A percentile compares a stretch with the other conserved stretches of the same genome.
Evolutionary conservation across 2,113 vertebrate species (phyloP).

Genomic region (Pelusios castaneus): DNA sequence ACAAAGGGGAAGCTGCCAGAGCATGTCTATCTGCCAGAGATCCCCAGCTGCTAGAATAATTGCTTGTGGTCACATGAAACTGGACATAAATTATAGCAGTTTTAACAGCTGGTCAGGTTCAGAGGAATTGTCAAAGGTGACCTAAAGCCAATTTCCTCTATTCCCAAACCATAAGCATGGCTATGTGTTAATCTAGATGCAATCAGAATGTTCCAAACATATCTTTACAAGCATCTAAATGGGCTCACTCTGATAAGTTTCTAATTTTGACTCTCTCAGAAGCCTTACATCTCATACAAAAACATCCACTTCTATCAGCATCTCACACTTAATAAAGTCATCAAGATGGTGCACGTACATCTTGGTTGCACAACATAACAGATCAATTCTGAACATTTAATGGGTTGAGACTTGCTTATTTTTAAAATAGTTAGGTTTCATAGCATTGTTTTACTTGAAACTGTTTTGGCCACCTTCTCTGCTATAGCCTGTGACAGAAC

Average conservation of each 20-base stretch:
- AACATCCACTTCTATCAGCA: not conserved
- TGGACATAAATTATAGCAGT: not conserved
- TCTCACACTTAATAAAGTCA: not conserved
- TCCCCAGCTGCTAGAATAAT: not conserved
- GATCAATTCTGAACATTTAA: not conserved
- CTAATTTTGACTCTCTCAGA: not conserved
- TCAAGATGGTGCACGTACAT: not conserved
- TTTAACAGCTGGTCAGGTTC: too few relatives aligned
- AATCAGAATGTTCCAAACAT: not conserved
- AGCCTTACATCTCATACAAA: not conserved
- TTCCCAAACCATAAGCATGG: not conserved
- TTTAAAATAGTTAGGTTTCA: not conserved
- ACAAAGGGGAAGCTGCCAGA: not conserved
- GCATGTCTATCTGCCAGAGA: not conserved
- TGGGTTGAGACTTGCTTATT: not conserved
- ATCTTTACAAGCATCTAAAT: not conserved
- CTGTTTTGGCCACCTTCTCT: not conserved
- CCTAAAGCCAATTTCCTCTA: not conserved
- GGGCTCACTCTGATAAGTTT: not conserved
- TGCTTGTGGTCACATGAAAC: not conserved
- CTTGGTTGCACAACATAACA: not conserved
- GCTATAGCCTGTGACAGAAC: not conserved
- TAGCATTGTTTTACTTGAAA: not conserved
- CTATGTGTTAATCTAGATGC: not conserved
- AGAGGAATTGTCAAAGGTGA: too few relatives aligned